Evolutionary conservation across 2,888 invertebrate species (phyloP).

Genomic region (Colletes collaris): DNA sequence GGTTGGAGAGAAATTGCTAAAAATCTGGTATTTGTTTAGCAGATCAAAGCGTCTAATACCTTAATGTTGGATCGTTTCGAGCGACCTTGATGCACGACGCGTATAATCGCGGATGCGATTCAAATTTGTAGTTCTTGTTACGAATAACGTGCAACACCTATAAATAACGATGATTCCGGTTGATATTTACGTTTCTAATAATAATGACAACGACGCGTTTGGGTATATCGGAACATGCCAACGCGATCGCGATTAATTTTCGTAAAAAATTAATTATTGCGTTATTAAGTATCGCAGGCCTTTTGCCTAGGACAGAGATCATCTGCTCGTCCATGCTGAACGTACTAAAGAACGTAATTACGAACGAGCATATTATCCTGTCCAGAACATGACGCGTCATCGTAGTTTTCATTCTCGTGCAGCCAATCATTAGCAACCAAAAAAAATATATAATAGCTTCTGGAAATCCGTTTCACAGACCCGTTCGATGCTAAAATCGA

Average conservation of each 20-base stretch:
- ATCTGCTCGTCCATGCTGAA: no score
- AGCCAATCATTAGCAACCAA: conserved; percentile 51
- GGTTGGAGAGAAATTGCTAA: no score
- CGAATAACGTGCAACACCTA: conserved; percentile 50
- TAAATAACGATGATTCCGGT: conserved; percentile 50
- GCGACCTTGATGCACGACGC: conserved; percentile 22
- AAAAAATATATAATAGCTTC: conserved; percentile 68
- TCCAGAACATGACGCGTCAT: conserved; percentile 8
- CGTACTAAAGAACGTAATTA: conserved; percentile 10
- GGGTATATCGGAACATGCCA: conserved; percentile 33
- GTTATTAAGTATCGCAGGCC: neutral
- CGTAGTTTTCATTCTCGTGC: conserved; percentile 3
- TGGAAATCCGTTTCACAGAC: conserved; percentile 55
- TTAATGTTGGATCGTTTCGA: conserved; percentile 28
- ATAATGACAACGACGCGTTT: conserved; percentile 41
- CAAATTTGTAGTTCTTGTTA: conserved; percentile 43
- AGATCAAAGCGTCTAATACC: no score
- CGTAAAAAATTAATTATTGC: conserved; percentile 1
- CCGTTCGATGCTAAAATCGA: conserved; percentile 55
- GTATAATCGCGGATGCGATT: conserved; percentile 33
- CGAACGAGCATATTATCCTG: conserved; percentile 9
- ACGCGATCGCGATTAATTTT: conserved; percentile 9
- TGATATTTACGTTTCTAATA: conserved; percentile 55
- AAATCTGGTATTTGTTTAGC: no score
- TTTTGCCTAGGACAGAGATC: no score